Evolutionary conservation across 2,113 vertebrate species (phyloP), one percentile per base, ranked within the genome.

Genomic region (Saguinus midas): DNA sequence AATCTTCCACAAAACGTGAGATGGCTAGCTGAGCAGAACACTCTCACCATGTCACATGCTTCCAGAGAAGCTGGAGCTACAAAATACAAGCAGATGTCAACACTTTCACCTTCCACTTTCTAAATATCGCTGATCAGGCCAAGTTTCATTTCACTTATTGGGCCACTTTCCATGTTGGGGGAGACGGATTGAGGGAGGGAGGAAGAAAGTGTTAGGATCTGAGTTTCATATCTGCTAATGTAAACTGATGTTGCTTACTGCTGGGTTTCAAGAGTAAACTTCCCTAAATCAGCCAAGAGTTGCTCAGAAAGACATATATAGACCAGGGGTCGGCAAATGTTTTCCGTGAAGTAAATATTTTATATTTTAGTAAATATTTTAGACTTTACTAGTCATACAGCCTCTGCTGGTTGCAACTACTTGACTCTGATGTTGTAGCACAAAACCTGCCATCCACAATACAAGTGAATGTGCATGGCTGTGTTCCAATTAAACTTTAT

Each of bases 41-140:
- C 96, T 96, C 90, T 97, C 57, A 23, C 97, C 87, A 12, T 94
- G 43, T 98, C 98, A 97, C 89, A 25, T 61, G 96, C 91, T 88
- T 25, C 85, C 82, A 45, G 52, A 87, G 89, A 91, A 89, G 89
- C n/a, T 78, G 32, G 57, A 87, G 72, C 95, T 94, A 78, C 97
- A 96, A 90, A 95, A 97, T 86, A 93, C 94, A 97, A 98, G 97
- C 97, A 97, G 90, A 96, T 96, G 95, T 98, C 97, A 97, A 97
- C 97, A 98, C 98, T 98, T 98, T 98, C 98, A 94, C 98, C 97
- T 98, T 98, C 98, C 98, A 98, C 97, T 98, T 98, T 98, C 97
- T 97, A 96, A 97, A 97, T 96, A 90, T 83, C 35, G 97, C 98
- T 98, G 98, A 98, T 96, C 35, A 35, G 50, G 95, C 98, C 97